Conservation (phyloP, 1,140 invertebrate genomes). For the Conopomorpha cramerella region DNA sequence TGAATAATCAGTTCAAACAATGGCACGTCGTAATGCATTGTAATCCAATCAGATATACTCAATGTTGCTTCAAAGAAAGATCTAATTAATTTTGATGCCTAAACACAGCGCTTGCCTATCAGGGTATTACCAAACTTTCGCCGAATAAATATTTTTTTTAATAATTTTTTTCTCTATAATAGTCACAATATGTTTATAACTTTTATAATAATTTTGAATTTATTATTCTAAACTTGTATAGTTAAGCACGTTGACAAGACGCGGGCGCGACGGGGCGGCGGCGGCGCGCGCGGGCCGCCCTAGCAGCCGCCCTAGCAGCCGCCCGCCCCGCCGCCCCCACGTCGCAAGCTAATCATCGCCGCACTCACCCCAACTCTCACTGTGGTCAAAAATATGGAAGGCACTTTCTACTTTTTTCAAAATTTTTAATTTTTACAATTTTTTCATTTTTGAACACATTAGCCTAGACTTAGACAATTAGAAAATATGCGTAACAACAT, state of each 20-base stretch:
- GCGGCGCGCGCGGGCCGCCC: slow-evolving; percentile 9
- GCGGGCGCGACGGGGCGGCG: slow-evolving; percentile 8
- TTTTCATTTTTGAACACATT: slow-evolving; percentile 60
- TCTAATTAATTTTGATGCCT: slow-evolving; percentile 52
- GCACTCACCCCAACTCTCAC: slow-evolving; percentile 52
- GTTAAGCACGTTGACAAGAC: slow-evolving; percentile 27
- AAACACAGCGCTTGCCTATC: slow-evolving; percentile 54
- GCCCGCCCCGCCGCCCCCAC: slow-evolving; percentile 11
- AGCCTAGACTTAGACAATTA: slow-evolving; percentile 59
- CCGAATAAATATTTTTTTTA: slow-evolving; percentile 58
- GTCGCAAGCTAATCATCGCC: slow-evolving; percentile 31
- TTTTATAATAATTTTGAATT: slow-evolving; percentile 59
- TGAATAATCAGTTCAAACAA: slow-evolving; percentile 31
- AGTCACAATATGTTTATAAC: slow-evolving; percentile 55
- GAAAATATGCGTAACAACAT: slow-evolving; percentile 60
- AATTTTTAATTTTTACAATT: slow-evolving; percentile 46
- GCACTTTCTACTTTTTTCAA: slow-evolving; percentile 58
- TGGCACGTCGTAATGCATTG: slow-evolving; percentile 52
- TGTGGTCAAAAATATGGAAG: slow-evolving; percentile 60
- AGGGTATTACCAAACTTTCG: slow-evolving; percentile 55
- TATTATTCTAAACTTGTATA: slow-evolving; percentile 47
- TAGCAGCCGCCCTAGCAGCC: background rate
- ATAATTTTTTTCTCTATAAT: slow-evolving; percentile 56
- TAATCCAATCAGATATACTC: slow-evolving; percentile 24
- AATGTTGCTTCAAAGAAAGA: slow-evolving; percentile 22